Evolutionary conservation across 2,113 vertebrate genomes (phyloP), one percentile per base, ranked within the genome.

Genomic region (Misgurnus anguillicaudatus): DNA sequence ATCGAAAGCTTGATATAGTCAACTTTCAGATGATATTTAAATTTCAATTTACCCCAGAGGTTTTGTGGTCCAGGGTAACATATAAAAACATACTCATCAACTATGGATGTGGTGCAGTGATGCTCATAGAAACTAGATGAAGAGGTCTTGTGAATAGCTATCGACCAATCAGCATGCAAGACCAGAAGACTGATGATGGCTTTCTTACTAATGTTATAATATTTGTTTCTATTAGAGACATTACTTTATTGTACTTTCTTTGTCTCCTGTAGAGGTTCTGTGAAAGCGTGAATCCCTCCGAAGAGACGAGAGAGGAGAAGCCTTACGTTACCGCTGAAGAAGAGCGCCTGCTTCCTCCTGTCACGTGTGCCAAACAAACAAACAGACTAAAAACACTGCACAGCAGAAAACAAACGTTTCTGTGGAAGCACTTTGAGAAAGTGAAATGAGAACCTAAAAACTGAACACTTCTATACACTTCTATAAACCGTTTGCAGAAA

Each of bases 231-330:
- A 45, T 45, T 31, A 31, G 1, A 47, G 45, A 47, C 4, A 3
- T 10, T 4, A 8, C 24, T 24, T 0, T 61, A 31, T 19, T 9
- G n/a, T 67, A 19, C 60, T 5, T 16, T 13, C 9, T 9, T 19
- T 31, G 24, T 69, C 7, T 19, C 14, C 4, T 42, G 2, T 88
- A 93, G 92, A 93, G 83, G 92, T 93, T 75, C 91, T 93, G 86
- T 93, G 88, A 93, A 85, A 51, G 65, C 47, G 19, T 61, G 51
- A 73, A 38, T 82, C 66, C 75, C 70, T 78, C 51, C 41, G 69
- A 10, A 47, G 53, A 72, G 53, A 72, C 71, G 9, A 78, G 83
- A 84, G 84, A 82, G 66, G 83, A 82, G 66, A 45, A 71, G 82
- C 86, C 85, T 88, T 83, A 80, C 16, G 73, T 84, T 86, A 85